Evolutionary conservation across 2,888 invertebrate species (phyloP).

Genomic region (Stenotaenia linearis): DNA sequence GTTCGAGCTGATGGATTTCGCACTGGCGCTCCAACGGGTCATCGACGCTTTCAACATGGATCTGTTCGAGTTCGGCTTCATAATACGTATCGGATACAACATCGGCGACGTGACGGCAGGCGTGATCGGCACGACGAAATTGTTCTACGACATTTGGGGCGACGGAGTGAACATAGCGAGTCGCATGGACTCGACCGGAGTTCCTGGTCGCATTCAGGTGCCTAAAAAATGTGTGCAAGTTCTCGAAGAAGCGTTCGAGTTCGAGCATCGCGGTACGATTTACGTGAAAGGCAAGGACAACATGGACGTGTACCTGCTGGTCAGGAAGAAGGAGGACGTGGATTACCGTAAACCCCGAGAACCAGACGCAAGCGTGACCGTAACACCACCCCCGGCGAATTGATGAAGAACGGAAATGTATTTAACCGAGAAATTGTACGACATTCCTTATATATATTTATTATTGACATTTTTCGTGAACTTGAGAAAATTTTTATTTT

Average conservation of each 20-base stretch:
- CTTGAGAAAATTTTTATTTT: neutral
- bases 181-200: slow-evolving; percentile 94
- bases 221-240: slow-evolving; percentile 68
- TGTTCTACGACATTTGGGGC: slow-evolving; percentile 98
- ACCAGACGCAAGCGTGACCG: neutral
- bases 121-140: slow-evolving; percentile 88
- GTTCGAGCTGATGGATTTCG: slow-evolving; percentile 87
- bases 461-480: too few species aligned
- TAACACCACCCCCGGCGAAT: neutral
- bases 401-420: neutral
- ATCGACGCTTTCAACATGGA: slow-evolving; percentile 83
- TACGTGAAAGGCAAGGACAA: slow-evolving; percentile 95
- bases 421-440: neutral
- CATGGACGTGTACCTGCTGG: slow-evolving; percentile 78
- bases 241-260: slow-evolving; percentile 68
- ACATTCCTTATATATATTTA: neutral
- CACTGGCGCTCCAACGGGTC: slow-evolving; percentile 80
- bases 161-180: slow-evolving; percentile 97
- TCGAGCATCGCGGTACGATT: slow-evolving; percentile 87
- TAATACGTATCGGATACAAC: slow-evolving; percentile 77
- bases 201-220: slow-evolving; percentile 75
- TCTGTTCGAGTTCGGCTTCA: slow-evolving; percentile 80
- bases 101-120: slow-evolving; percentile 94
- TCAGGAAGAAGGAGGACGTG: slow-evolving; percentile 40
- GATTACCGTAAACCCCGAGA: neutral